Base-by-base conservation (phyloP, 2,888 invertebrate species). In the Archips xylosteana region DNA sequence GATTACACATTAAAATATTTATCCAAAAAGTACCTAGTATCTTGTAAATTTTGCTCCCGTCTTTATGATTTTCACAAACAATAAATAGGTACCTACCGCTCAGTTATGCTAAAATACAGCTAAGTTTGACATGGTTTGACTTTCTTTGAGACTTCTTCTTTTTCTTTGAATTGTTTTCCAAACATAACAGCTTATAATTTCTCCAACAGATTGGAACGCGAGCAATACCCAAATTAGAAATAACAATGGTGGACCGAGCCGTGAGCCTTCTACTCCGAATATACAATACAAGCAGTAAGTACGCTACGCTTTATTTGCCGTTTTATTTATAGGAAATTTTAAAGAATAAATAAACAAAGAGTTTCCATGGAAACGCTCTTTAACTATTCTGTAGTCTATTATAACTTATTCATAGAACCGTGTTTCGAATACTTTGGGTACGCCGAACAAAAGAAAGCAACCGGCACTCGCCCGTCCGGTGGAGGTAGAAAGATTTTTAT, bases 161-260 rank as follows among this genome's bases (percentile, higher is more conserved):
- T 0, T 51, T 51, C 23, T 54, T 57, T 57, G 32, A 57, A 57
- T 57, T 57, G 32, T 32, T 32, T 57, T 32, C 57, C 32, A 12
- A 15, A 36, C 9, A n/a, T 66, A 45, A 15, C n/a, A 51, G 4
- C 15, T n/a, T 34, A 57, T 62, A 45, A 57, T 77, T 77, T 84
- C 83, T 81, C 83, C 88, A 82, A 77, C 91, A 91, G 91, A 84
- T 86, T 81, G 82, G 77, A 85, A 82, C 81, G 79, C 74, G 81
- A 85, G 85, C 84, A 86, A 86, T 87, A 84, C 63, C 68, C 13
- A 62, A 85, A 82, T 78, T 81, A 82, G 77, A 77, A 75, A 78
- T 78, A 82, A 86, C 76, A 81, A 92, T 90, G 92, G 83, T 85
- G 88, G 87, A 87, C 79, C 84, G 84, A 81, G 83, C 85, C 76